Evolutionary conservation across 2,888 invertebrate species (phyloP).

Genomic region (Ditylenchus weischeri): DNA sequence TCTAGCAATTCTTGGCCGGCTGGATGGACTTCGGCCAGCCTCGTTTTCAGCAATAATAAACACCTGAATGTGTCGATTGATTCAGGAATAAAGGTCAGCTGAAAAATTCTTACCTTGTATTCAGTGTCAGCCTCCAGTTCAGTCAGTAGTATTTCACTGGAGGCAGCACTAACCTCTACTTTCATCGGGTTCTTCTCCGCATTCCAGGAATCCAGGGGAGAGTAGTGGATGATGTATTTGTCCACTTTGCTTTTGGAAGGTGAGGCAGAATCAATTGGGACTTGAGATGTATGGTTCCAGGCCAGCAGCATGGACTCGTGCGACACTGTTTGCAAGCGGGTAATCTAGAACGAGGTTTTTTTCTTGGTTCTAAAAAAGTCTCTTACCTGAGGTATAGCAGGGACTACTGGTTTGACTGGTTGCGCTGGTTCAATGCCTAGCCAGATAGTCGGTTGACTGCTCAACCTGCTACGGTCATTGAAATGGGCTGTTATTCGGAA

Average conservation of each 20-base stretch:
- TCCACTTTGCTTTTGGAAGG: slow-evolving; percentile 18
- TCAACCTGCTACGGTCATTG: slow-evolving; percentile 12
- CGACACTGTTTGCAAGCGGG: slow-evolving; percentile 30
- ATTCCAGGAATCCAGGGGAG: slow-evolving; percentile 18
- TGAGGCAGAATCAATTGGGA: not conserved
- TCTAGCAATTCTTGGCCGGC: slow-evolving; percentile 35
- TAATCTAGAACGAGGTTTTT: slow-evolving; percentile 32
- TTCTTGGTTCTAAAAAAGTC: too few relatives aligned
- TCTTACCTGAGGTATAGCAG: not conserved
- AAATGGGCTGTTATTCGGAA: slow-evolving; percentile 24
- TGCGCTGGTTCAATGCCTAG: slow-evolving; percentile 4
- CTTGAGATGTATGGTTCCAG: slow-evolving; percentile 36
- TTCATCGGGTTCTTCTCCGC: slow-evolving; percentile 27
- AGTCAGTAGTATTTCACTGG: slow-evolving; percentile 32
- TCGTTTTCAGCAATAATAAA: slow-evolving; percentile 43
- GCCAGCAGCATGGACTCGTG: slow-evolving; percentile 35
- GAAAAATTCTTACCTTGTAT: slow-evolving; percentile 32
- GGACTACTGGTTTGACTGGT: not conserved
- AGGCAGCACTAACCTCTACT: slow-evolving; percentile 32
- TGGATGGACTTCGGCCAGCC: slow-evolving; percentile 42
- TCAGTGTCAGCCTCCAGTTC: slow-evolving; percentile 38
- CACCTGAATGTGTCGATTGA: not conserved
- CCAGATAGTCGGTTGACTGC: slow-evolving; percentile 32
- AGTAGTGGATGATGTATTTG: slow-evolving; percentile 34
- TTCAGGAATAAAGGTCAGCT: too few relatives aligned